phyloP scores from a whole-genome alignment of 2,888 invertebrate genomes.

The Alloscopus bannaensis region DNA sequence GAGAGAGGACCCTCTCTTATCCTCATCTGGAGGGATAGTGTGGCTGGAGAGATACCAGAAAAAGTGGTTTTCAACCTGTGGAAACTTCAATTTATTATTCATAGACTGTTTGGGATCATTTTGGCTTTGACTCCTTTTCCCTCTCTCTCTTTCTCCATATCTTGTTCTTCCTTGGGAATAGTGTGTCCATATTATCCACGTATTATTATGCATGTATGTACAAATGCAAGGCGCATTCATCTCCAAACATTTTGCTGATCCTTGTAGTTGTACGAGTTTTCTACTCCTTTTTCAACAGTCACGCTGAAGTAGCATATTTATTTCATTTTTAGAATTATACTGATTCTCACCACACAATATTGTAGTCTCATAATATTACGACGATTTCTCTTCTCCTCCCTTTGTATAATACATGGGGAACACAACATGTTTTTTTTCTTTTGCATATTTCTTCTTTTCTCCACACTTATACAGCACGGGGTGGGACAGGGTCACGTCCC shows the following conservation, averaged over 20 bases:
- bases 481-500: slow-evolving; percentile 45
- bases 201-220: no score
- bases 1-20: slow-evolving; percentile 41
- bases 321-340: slow-evolving; percentile 49
- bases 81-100: slow-evolving; percentile 65
- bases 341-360: no score
- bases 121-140: slow-evolving; percentile 62
- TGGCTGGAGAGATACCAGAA: slow-evolving; percentile 16
- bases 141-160: no score
- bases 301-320: slow-evolving; percentile 54
- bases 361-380: no score
- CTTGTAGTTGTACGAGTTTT: no score
- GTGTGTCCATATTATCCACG: no score
- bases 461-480: slow-evolving; percentile 1
- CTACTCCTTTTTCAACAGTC: not conserved
- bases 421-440: not conserved
- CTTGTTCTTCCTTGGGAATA: slow-evolving; percentile 56
- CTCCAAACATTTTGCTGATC: slow-evolving; percentile 13
- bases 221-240: slow-evolving; percentile 14
- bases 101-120: slow-evolving; percentile 65
- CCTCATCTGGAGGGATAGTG: slow-evolving; percentile 6
- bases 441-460: not conserved
- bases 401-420: slow-evolving; percentile 14
- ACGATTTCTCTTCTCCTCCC: slow-evolving; percentile 50
- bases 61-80: slow-evolving; percentile 60